Base-by-base conservation (phyloP, 1,140 invertebrate genomes). In the Drosophila ohnishii region DNA sequence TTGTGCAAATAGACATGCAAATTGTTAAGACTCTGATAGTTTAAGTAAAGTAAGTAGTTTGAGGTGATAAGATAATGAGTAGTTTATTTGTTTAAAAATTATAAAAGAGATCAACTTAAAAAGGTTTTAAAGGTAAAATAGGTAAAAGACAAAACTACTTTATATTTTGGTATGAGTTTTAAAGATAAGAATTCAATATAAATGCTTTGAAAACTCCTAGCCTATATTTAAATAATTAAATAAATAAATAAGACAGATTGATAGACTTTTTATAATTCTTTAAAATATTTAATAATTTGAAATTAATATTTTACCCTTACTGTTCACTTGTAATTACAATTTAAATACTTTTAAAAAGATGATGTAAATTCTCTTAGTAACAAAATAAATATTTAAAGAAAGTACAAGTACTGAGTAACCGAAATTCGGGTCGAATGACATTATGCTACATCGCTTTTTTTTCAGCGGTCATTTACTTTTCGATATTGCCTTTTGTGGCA, bases 381-480 rank as follows among this genome's bases (percentile, higher is more conserved):
- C 25, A 13, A 19, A 63, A 53, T 50, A 53, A 56, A 67, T 35
- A 65, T 35, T 45, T 32, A 35, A 60, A 50, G 22, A 42, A 59
- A 59, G 30, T 62, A 34, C 44, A 53, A 45, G 28, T 47, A 59
- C n/a, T 71, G 45, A 61, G 64, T 70, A 50, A 14, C n/a, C 9
- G 2, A 51, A 40, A 16, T 39, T 57, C 47, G 39, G n/a, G 14
- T 69, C 51, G 19, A 67, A 37, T 22, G 32, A 7, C 39, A 69
- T 45, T 39, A 45, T 45, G 40, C 28, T 57, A 5, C 7, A 13
- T 13, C 30, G 5, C 2, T 2, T 13, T n/a, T 30, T 59, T 53
- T 60, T 60, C 19, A 44, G 59, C 83, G 82, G 82, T 87, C 82
- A 72, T 86, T 86, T 86, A 86, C 82, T 82, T 79, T 86, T 87